Base-by-base conservation (phyloP, 1,140 invertebrate species). In the Drosophila leontia region DNA sequence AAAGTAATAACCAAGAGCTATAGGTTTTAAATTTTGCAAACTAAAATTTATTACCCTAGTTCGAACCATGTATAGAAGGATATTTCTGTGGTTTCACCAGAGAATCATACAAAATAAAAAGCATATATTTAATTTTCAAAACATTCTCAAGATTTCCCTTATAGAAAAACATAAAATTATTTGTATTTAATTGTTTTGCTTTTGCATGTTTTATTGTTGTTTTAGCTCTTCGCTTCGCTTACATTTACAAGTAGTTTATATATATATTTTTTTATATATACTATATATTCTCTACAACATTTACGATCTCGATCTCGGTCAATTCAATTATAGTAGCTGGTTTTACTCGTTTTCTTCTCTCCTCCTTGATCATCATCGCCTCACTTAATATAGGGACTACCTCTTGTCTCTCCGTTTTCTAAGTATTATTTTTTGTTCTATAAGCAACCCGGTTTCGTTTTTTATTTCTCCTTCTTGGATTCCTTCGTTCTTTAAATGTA, bases 221-320 rank as follows among this genome's bases (percentile, higher is more conserved):
- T 82, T 81, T 75, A 57, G 77, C 76, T 71, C 59, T 82, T 74
- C 75, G 71, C 67, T 90, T 90, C 45, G 81, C 85, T 88, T 88
- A 88, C 85, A 88, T 79, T 79, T 88, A 88, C 78, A 88, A 88
- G 78, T 90, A 84, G 78, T 90, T 88, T 85, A 84, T 81, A 78
- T 75, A 78, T 85, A 80, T 80, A 41, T 77, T 57, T 79, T 32
- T 75, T 61, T 53, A 86, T 86, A 86, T 87, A 87, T 87, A 84
- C 80, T 83, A 90, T 88, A 88, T 84, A 90, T 88, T 87, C 78
- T 80, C 84, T 87, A 87, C 84, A 87, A 87, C 84, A 88, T 87
- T 87, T 88, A 87, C 80, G 84, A 48, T 87, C 51, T 55, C 80
- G 76, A 80, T 78, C 71, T 63, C 42, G 53, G 56, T 50, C 57